Evolutionary conservation across 2,797 vertebrate species (phyloP), one percentile per base, ranked within the genome.

Genomic region (Fistularia tabacaria): DNA sequence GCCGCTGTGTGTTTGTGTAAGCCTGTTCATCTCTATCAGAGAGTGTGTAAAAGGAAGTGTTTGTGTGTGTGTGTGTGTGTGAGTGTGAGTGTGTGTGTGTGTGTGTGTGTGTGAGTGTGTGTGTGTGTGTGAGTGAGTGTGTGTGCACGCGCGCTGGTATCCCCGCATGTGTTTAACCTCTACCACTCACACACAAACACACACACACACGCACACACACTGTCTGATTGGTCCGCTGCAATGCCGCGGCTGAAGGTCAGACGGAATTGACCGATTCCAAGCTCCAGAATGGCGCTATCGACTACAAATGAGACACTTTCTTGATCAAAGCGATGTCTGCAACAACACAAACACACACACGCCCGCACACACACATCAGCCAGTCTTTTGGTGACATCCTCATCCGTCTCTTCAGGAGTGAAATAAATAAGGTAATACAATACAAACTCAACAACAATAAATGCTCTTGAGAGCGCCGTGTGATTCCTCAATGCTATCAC

Each of bases 161-260:
- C 68, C 1, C 37, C 13, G n/a, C 55, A 63, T 12, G 8, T 68
- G 62, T 42, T 74, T 71, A 66, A 62, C 59, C 52, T 62, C 57
- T 10, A 8, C 62, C 65, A 44, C 56, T 14, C 46, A 42, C 55
- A 50, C 51, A 59, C 55, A 46, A 9, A 36, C 38, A 13, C 37
- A 60, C 25, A 37, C 45, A 56, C 36, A 40, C 38, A 50, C 39
- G 36, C 58, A 58, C 9, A 50, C 62, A 58, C 55, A 56, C 48
- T 66, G 71, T 66, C 66, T 81, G 81, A 87, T 83, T 79, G 80
- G 71, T 59, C 67, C 74, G 77, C 80, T 81, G 80, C 84, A 70
- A 73, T 38, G 55, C 77, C 47, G 57, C 67, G 0, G 48, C 74
- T 88, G 90, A 90, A 91, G 89, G 90, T 91, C 90, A 90, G 76